Base-by-base conservation (phyloP, 2,113 vertebrate genomes). In the Chionodraco myersi region DNA sequence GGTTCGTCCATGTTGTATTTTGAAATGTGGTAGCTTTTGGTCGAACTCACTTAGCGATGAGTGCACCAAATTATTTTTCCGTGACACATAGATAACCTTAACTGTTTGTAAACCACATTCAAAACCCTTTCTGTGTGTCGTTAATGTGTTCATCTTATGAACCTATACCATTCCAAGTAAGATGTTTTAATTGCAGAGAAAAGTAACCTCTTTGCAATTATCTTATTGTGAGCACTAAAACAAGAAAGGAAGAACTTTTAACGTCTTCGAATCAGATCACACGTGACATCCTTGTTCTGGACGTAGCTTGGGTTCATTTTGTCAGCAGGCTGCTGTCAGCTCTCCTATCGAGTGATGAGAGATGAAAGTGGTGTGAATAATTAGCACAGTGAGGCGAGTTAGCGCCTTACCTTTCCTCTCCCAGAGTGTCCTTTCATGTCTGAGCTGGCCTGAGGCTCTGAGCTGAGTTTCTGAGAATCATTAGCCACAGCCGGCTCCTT, bases 391-490 rank as follows among this genome's bases (percentile, higher is more conserved):
- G 21, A 21, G 21, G 21, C 21, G 21, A 21, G 21, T 21, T 21
- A 21, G 21, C 21, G 21, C 21, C 21, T 77, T 83, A 86, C 82
- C 82, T 88, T 85, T 86, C 26, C 26, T 58, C 53, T 79, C 57
- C 51, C 8, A 16, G 0, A 30, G 14, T 65, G 82, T 30, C 57
- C 80, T 90, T 91, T 90, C 77, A 91, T 88, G 77, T 83, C 0
- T 3, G 15, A 66, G 49, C 48, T 75, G 84, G 82, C 90, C 82
- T 52, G 62, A 74, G 77, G 88, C 72, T 51, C 65, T 63, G 72
- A 86, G 82, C 61, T n/a, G 64, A 36, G 56, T 77, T 85, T 75
- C 69, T 79, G 80, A 77, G 82, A 82, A 87, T 90, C 65, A 80
- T 86, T 86, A 88, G 78, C 60, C 16, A 30, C 64, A 51, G 69